These are phyloP conservation scores for Gerris lacustris DNA, from an alignment of 2,888 invertebrate genomes.

Conservation along the genomic window DNA sequence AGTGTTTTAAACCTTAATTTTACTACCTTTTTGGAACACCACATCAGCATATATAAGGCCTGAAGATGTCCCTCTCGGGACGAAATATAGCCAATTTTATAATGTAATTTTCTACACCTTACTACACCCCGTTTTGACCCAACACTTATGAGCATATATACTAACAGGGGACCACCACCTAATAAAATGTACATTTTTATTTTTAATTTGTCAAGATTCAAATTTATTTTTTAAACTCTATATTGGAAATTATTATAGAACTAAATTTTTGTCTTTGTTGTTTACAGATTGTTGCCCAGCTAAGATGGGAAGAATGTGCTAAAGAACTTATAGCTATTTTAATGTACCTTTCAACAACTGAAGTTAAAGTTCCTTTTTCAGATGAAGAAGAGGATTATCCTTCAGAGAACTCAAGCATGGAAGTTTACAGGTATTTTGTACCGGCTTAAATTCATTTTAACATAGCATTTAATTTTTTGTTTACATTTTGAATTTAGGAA, in stretches of 20 bases:
- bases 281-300: constrained; percentile 47
- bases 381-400: constrained; percentile 37
- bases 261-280: not conserved
- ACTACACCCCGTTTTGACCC: too few species aligned
- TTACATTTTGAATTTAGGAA: too few species aligned
- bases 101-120: too few species aligned
- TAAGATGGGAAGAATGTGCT: constrained; percentile 56
- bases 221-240: not conserved
- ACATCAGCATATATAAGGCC: too few species aligned
- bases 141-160: too few species aligned
- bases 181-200: not conserved
- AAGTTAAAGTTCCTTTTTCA: constrained; percentile 33
- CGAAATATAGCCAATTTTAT: too few species aligned
- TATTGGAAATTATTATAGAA: not conserved
- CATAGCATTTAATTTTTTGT: too few species aligned
- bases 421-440: constrained; percentile 51
- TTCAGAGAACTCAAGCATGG: constrained; percentile 54
- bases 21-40: too few species aligned
- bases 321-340: constrained; percentile 58
- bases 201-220: not conserved
- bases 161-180: not conserved
- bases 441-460: too few species aligned
- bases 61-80: too few species aligned
- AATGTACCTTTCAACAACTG: constrained; percentile 49
- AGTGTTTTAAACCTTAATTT: too few species aligned